Conservation (phyloP, 92 coral and sea anemone genomes). For the Porites lobata region DNA sequence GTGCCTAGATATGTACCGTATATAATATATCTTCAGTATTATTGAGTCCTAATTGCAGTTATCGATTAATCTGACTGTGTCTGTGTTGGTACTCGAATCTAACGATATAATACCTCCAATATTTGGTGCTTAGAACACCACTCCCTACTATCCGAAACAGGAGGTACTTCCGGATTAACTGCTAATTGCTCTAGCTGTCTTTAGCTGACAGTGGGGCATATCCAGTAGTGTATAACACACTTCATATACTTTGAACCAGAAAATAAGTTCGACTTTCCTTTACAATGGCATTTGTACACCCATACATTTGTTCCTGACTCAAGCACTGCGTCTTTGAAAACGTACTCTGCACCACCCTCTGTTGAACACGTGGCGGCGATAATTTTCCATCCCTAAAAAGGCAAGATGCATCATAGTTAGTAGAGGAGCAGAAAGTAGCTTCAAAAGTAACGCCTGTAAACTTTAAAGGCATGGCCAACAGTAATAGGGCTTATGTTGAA, state of each 20-base stretch:
- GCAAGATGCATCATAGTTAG: background rate
- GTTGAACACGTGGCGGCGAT: slow-evolving; percentile 79
- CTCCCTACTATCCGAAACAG: too few species aligned
- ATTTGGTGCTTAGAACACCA: too few species aligned
- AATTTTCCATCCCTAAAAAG: slow-evolving; percentile 70
- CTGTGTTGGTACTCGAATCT: too few species aligned
- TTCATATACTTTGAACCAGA: background rate
- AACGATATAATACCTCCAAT: too few species aligned
- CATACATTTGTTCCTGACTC: slow-evolving; percentile 5
- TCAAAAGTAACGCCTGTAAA: too few species aligned
- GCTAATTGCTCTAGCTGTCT: slow-evolving; percentile 4
- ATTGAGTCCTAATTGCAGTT: too few species aligned
- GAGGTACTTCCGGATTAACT: background rate
- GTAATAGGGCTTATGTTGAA: too few species aligned
- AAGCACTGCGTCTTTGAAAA: slow-evolving; percentile 22
- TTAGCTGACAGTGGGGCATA: slow-evolving; percentile 62
- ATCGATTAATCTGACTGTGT: too few species aligned
- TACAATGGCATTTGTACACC: slow-evolving; percentile 67
- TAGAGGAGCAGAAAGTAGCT: too few species aligned
- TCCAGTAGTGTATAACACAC: slow-evolving; percentile 76
- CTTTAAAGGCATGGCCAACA: too few species aligned
- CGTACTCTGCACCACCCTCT: slow-evolving; percentile 61
- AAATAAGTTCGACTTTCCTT: slow-evolving; percentile 59
- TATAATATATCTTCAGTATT: too few species aligned
- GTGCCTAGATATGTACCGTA: too few species aligned